Base-by-base conservation (phyloP, 2,888 invertebrate species). In the Volucella bombylans region DNA sequence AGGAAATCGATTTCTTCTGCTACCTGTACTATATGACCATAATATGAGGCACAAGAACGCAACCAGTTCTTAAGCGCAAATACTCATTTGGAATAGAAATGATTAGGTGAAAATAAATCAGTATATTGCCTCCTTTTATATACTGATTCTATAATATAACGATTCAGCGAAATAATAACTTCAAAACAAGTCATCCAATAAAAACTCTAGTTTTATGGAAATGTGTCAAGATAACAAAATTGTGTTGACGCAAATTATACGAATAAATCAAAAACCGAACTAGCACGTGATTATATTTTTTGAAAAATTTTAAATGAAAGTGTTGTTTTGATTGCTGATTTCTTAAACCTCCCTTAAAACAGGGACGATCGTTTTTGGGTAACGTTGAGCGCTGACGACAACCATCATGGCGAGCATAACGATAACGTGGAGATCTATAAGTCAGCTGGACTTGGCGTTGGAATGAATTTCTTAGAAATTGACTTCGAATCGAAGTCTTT, bases 231-330 rank as follows among this genome's bases (percentile, higher is more conserved):
- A 65, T 74, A 74, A 10, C 65, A 50, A 15, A 15, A 78, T 64
- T 38, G 49, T 45, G 71, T 59, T 59, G 65, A 72, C 71, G 71
- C 78, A 79, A 79, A 71, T 72, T 72, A 65, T 79, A 31, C 6
- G 31, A 31, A 6, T 31, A 79, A 79, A 71, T 79, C 78, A 79
- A 78, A 68, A 69, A 41, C 14, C 47, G 39, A 54, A 55, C 50
- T 62, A 71, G 57, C 69, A 71, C 77, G 69, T 71, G 78, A 78
- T 71, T 49, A 59, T 6, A 10, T 50, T 61, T 39, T 38, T n/a
- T 49, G 1, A 10, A 39, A 9, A 15, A 14, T 23, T 23, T 23
- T 23, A 59, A 18, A 41, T 12, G 12, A 10, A 39, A 3, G 31
- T 31, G 6, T 2, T 6, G 4, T 31, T 6, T 31, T 31, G 31